phyloP scores from a whole-genome alignment of 2,797 vertebrate genomes.

The Apodemus agrarius region DNA sequence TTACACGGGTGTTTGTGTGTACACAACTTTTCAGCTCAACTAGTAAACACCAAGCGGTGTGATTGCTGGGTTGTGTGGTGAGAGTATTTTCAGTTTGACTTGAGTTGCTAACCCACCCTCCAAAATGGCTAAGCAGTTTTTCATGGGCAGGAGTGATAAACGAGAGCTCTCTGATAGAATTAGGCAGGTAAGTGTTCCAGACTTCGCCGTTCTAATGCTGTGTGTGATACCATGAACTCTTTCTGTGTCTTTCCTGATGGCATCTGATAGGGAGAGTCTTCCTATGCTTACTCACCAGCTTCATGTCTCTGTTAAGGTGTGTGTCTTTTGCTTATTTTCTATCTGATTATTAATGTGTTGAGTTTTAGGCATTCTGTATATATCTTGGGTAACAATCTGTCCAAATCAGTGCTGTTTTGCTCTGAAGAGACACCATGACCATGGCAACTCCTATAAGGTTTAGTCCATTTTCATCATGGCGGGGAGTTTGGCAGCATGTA shows the following conservation, averaged over 20 bases:
- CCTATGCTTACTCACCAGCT: neutral
- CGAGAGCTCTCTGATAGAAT: neutral
- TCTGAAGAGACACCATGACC: neutral
- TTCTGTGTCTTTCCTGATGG: neutral
- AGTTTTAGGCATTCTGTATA: neutral
- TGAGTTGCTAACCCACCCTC: neutral
- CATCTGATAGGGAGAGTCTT: neutral
- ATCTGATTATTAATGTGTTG: neutral
- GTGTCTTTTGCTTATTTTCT: neutral
- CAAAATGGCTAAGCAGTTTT: neutral
- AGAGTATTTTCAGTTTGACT: neutral
- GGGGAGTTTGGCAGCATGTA: too few relatives aligned
- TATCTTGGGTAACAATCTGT: neutral
- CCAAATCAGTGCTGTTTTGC: neutral
- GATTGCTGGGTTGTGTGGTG: neutral
- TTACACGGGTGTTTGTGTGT: neutral
- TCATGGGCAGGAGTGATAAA: neutral
- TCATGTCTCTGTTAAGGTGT: conserved; percentile 8
- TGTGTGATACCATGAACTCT: neutral
- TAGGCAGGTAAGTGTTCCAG: neutral
- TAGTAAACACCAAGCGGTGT: neutral
- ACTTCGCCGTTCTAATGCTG: neutral
- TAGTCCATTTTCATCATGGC: neutral
- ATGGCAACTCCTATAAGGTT: neutral
- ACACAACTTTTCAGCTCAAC: neutral